Conservation (phyloP, 2,888 invertebrate genomes). For the Drosophila nr. perissopoda region DNA sequence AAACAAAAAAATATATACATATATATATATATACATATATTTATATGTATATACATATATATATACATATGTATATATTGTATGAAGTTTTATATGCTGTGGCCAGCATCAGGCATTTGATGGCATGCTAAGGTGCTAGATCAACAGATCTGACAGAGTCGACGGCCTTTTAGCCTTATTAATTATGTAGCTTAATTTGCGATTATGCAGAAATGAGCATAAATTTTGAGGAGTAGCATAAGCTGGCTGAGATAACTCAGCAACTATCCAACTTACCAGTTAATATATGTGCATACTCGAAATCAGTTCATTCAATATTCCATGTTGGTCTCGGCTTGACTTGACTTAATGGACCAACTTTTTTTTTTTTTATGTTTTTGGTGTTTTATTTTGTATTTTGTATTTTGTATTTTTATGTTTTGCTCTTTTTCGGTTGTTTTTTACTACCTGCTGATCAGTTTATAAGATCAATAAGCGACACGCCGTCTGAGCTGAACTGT, state of each 20-base stretch:
- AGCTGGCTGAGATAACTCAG: conserved; percentile 69
- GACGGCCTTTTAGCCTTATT: conserved; percentile 63
- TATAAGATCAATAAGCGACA: conserved; percentile 53
- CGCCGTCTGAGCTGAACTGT: conserved; percentile 58
- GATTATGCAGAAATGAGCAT: conserved; percentile 78
- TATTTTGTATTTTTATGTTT: conserved; percentile 25
- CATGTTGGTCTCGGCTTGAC: conserved; percentile 48
- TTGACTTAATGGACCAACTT: conserved; percentile 51
- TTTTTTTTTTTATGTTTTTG: conserved; percentile 28
- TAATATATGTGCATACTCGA: conserved; percentile 73
- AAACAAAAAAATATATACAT: background rate
- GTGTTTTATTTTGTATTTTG: conserved; percentile 10
- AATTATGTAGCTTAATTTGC: conserved; percentile 80
- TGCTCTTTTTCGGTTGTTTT: conserved; percentile 6
- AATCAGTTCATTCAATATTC: conserved; percentile 72
- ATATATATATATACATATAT: background rate
- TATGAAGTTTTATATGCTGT: background rate
- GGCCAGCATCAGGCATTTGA: conserved; percentile 38
- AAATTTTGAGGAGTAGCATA: conserved; percentile 62
- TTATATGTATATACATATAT: background rate
- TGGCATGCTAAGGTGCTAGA: conserved; percentile 70
- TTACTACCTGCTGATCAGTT: conserved; percentile 40
- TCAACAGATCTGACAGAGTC: conserved; percentile 63
- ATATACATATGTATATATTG: background rate
- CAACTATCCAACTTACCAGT: conserved; percentile 39